Conservation (phyloP, 2,113 vertebrate species). For the Rhinoderma darwinii region DNA sequence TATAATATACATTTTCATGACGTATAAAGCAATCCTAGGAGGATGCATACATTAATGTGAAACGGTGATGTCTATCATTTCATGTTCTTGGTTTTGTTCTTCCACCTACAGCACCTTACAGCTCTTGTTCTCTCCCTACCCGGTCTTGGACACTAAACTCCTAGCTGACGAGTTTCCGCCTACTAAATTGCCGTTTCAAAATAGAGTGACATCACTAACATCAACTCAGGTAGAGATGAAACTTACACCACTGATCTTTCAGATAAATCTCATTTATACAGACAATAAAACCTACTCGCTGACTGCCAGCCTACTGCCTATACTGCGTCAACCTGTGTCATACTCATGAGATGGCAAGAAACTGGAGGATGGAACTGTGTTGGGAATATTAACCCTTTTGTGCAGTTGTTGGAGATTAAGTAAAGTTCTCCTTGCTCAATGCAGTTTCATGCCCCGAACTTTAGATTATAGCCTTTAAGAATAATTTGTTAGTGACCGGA, state of each 20-base stretch:
- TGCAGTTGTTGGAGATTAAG: background rate
- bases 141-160: background rate
- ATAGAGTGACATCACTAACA: background rate
- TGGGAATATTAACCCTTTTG: background rate
- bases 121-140: background rate
- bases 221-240: background rate
- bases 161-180: background rate
- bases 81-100: background rate
- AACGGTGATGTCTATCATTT: background rate
- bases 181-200: background rate
- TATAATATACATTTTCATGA: background rate
- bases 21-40: background rate
- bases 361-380: background rate
- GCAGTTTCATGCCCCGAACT: background rate
- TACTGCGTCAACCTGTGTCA: constrained; percentile 7
- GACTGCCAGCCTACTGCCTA: background rate
- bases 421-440: background rate
- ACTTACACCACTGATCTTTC: background rate
- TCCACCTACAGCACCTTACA: background rate
- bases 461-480: background rate
- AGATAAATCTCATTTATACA: background rate
- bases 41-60: background rate
- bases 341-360: constrained; percentile 8
- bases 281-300: background rate
- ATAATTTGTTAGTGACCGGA: background rate